Conservation (phyloP, 2,113 vertebrate genomes). For the Lampris incognitus region DNA sequence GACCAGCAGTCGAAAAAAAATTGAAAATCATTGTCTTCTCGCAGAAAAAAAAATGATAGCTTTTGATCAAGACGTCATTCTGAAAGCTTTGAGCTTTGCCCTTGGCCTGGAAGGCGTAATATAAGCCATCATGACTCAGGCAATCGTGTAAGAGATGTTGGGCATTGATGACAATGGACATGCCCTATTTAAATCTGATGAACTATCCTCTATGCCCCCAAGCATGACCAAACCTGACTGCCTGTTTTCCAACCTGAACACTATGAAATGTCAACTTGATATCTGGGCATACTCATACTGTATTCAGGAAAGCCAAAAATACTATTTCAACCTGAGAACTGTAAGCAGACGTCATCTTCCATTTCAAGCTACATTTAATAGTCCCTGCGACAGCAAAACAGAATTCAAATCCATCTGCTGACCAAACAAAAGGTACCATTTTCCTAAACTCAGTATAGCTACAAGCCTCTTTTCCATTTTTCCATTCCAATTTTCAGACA, state of each 20-base stretch:
- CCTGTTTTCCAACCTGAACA: constrained; percentile 34
- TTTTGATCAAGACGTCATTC: constrained; percentile 15
- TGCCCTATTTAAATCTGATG: constrained; percentile 8
- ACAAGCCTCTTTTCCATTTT: not conserved
- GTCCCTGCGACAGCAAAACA: constrained; percentile 26
- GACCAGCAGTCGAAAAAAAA: constrained; percentile 12
- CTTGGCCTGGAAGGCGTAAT: constrained; percentile 29
- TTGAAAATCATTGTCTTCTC: constrained; percentile 40
- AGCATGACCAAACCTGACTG: constrained; percentile 42
- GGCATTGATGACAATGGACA: constrained; percentile 19
- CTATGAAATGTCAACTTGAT: constrained; percentile 13
- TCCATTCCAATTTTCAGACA: constrained; percentile 1
- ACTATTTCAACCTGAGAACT: constrained; percentile 49
- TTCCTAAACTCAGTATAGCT: constrained; percentile 27
- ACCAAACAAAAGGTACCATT: constrained; percentile 56
- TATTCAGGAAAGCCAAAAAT: not conserved
- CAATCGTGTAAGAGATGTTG: constrained; percentile 13
- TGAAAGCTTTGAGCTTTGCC: constrained; percentile 8
- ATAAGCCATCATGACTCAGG: constrained; percentile 25
- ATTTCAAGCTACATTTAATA: constrained; percentile 32
- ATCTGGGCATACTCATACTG: constrained; percentile 9
- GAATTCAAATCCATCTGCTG: constrained; percentile 13
- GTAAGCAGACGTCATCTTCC: constrained; percentile 25
- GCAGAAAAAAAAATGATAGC: constrained; percentile 1
- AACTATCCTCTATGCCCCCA: constrained; percentile 18